Evolutionary conservation across 2,113 vertebrate species (phyloP).

Genomic region (Dendrocopos noguchii): DNA sequence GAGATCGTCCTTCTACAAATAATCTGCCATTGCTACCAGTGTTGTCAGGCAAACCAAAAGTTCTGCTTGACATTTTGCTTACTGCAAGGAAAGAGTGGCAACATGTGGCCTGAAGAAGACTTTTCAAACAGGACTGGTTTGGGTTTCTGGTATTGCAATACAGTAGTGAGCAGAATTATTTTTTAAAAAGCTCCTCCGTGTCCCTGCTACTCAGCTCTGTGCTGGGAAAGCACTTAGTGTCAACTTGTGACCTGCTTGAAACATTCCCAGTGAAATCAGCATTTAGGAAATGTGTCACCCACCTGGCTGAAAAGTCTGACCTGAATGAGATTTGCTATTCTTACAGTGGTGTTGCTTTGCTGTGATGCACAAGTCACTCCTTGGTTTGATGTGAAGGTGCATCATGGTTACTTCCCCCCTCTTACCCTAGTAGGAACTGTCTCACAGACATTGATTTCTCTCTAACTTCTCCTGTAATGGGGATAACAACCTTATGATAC

Average conservation of each 20-base stretch:
- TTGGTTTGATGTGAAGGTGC: not conserved
- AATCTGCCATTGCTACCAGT: not conserved
- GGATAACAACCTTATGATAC: not conserved
- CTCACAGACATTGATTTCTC: not conserved
- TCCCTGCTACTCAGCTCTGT: not conserved
- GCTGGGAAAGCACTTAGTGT: not conserved
- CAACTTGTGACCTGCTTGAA: not conserved
- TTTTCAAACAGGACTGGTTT: not conserved
- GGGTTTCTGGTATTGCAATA: not conserved
- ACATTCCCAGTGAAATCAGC: not conserved
- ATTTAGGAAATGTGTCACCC: not conserved
- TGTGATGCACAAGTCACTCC: not conserved
- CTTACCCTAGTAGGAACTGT: not conserved
- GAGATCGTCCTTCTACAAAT: not conserved
- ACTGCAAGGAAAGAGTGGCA: not conserved
- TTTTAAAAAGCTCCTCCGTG: not conserved
- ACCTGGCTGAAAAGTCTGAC: not conserved
- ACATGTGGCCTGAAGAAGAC: not conserved
- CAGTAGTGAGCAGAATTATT: not conserved
- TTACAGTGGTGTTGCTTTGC: rapidly evolving
- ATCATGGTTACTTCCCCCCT: not conserved
- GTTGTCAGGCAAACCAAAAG: not conserved
- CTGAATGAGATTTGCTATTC: not conserved
- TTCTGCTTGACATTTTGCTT: not conserved
- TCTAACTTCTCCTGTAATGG: not conserved